Percentiles rank a stretch among this genome's conserved stretches.
phyloP scores from a whole-genome alignment of 2,888 invertebrate species.

The Linnaemya vulpina region DNA sequence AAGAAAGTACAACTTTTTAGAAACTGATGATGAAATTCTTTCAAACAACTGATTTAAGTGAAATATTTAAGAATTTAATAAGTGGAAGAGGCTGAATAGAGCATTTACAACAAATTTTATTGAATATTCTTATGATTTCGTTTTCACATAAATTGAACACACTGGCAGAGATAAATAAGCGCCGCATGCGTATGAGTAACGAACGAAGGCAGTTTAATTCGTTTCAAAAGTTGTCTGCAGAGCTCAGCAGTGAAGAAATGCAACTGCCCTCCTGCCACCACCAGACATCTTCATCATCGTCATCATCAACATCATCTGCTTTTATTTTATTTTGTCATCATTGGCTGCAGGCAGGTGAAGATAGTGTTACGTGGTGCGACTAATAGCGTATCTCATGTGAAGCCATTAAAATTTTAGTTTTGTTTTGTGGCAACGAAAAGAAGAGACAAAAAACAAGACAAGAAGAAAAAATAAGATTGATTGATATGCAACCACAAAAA shows the following conservation, averaged over 20 bases:
- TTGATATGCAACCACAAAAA: constrained; percentile 59
- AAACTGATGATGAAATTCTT: too few species aligned
- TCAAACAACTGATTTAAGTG: too few species aligned
- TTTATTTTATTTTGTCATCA: constrained; percentile 3
- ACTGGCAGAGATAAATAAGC: background rate
- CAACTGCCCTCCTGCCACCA: background rate
- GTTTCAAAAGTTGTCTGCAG: background rate
- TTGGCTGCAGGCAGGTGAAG: constrained; percentile 56
- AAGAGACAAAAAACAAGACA: background rate
- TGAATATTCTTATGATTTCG: background rate
- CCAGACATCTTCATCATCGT: background rate
- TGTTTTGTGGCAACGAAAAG: background rate
- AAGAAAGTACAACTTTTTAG: too few species aligned
- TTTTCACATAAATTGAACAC: background rate
- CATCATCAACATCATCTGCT: background rate
- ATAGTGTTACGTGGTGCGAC: constrained; percentile 22
- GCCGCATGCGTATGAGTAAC: background rate
- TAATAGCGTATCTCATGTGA: background rate
- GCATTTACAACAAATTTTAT: too few species aligned
- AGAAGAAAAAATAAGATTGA: constrained; percentile 49
- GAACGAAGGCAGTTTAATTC: background rate
- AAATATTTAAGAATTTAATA: too few species aligned
- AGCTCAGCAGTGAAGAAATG: background rate
- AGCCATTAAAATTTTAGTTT: constrained; percentile 4
- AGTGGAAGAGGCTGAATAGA: too few species aligned